Conservation (phyloP, 2,113 vertebrate species). For the Protomyctophum bolini region DNA sequence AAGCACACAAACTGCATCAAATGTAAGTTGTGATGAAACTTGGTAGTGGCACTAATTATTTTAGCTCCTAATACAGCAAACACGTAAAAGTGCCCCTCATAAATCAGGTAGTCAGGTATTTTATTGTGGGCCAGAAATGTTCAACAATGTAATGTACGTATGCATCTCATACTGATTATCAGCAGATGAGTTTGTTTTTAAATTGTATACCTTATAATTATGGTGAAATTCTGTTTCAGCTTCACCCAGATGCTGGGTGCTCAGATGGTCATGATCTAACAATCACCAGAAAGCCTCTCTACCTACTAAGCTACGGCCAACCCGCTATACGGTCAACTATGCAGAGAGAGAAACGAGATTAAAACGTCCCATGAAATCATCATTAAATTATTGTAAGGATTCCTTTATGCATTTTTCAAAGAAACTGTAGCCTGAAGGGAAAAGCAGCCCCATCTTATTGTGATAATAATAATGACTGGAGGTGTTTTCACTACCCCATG, state of each 20-base stretch:
- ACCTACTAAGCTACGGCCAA: no score
- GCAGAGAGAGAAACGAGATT: slow-evolving; percentile 49
- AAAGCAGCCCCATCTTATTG: slow-evolving; percentile 37
- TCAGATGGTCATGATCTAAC: no score
- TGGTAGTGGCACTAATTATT: background rate
- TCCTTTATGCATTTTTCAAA: slow-evolving; percentile 72
- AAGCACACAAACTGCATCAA: background rate
- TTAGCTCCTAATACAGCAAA: background rate
- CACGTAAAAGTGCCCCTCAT: background rate
- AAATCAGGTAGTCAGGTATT: background rate
- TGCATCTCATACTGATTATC: slow-evolving; percentile 34
- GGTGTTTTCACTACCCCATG: slow-evolving; percentile 22
- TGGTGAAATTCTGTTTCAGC: no score
- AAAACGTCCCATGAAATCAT: slow-evolving; percentile 66
- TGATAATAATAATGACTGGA: slow-evolving; percentile 55
- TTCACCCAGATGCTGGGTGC: no score
- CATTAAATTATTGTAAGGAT: slow-evolving; percentile 68
- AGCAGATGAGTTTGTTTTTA: slow-evolving; percentile 25
- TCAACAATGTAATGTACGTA: slow-evolving; percentile 3
- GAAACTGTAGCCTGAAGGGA: slow-evolving; percentile 22
- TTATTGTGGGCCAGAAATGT: no score
- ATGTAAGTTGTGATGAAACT: slow-evolving; percentile 12
- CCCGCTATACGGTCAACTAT: no score
- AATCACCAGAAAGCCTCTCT: no score
- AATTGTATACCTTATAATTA: background rate